Base-by-base conservation (phyloP, 2,888 invertebrate species). In the Pyrgus malvae region DNA sequence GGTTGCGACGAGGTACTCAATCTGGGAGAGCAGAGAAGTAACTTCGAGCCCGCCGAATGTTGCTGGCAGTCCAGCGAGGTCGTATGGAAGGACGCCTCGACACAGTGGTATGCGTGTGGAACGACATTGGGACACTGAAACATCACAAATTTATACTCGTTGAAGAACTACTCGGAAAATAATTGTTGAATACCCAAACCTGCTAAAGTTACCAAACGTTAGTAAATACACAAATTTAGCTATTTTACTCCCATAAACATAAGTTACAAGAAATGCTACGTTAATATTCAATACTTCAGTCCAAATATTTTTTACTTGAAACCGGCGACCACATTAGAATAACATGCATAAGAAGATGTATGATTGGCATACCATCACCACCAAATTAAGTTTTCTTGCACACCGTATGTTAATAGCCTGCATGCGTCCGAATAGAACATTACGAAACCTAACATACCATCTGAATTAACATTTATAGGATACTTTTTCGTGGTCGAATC, bases 51-150 rank as follows among this genome's bases (percentile, higher is more conserved):
- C 80, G 11, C 72, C 76, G n/a, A 91, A 69, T 3, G 76, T 80
- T 0, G 77, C 77, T 1, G 91, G 80, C 3, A 83, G 69, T 7
- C 92, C 91, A 1, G 94, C 93, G 61, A 93, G 74, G 76, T 93
- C 93, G 68, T 94, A 94, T 0, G 93, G 93, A n/a, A 93, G 76
- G 2, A 93, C 90, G 1, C 93, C 93, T n/a, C 92, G 91, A 64
- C 94, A 94, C 46, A 92, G 67, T 6, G 80, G 69, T 42, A 91
- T 69, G 3, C 83, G 80, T 1, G 92, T 91, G 0, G 92, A 92
- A n/a, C 83, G 87, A 67, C 92, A 92, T 61, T 84, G 85, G 0
- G 80, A 76, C 31, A 82, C 91, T 91, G 78, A 37, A 44, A 37
- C 3, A 35, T 35, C 16, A 16, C 1, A 3, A n/a, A 1, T 16